phyloP scores from a whole-genome alignment of 2,797 vertebrate genomes.

The Sebastes jordani region DNA sequence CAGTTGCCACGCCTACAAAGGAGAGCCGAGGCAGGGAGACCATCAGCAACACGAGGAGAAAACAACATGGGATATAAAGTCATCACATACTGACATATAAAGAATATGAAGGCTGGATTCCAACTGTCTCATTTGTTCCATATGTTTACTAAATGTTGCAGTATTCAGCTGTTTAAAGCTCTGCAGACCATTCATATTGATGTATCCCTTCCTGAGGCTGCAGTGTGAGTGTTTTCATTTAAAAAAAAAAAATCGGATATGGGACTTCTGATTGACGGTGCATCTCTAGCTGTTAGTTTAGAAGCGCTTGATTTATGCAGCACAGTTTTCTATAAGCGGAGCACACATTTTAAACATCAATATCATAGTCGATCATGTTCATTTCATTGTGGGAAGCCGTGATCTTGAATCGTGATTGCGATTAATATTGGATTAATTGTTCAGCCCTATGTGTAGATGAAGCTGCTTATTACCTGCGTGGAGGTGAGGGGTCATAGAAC shows the following conservation, averaged over 20 bases:
- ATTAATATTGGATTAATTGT: too few species aligned
- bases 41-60: background rate
- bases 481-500: conserved; percentile 97
- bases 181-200: conserved; percentile 53
- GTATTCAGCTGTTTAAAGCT: conserved; percentile 16
- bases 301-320: background rate
- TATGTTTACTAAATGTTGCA: background rate
- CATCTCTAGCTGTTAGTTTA: too few species aligned
- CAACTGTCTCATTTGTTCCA: background rate
- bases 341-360: background rate
- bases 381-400: background rate
- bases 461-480: conserved; percentile 87
- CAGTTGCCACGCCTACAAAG: conserved; percentile 92
- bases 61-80: background rate
- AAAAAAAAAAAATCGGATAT: too few species aligned
- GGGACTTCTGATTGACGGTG: too few species aligned
- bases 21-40: background rate
- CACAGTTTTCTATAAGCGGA: background rate
- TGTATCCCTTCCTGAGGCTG: background rate
- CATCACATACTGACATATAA: background rate
- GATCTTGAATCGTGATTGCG: too few species aligned
- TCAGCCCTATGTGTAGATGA: background rate
- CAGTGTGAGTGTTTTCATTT: background rate
- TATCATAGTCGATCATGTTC: background rate
- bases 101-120: background rate